Conservation (phyloP, 2,888 invertebrate species). For the Diarsia dahlii region DNA sequence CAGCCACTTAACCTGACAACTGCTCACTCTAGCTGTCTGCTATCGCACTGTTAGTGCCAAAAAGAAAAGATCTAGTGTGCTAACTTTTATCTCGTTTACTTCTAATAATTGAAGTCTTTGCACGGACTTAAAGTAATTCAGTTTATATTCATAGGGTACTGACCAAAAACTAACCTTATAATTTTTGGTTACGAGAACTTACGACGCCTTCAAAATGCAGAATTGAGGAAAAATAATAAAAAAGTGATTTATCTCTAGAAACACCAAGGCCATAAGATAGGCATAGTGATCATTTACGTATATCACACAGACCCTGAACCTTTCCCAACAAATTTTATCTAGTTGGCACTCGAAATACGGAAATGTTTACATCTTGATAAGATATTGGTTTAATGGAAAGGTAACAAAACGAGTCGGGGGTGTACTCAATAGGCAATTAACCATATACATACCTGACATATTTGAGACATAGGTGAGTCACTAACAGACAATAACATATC, state of each 20-base stretch:
- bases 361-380: conserved; percentile 37
- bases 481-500: neutral
- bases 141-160: neutral
- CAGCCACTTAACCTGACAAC: conserved; percentile 25
- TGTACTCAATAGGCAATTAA: conserved; percentile 36
- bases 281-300: neutral
- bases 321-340: conserved; percentile 33
- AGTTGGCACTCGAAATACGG: neutral
- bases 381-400: conserved; percentile 37
- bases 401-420: conserved; percentile 18
- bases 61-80: conserved; percentile 3
- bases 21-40: conserved; percentile 1
- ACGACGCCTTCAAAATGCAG: neutral
- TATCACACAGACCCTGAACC: conserved; percentile 8
- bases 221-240: neutral
- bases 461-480: conserved; percentile 18
- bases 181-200: neutral
- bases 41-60: conserved; percentile 2
- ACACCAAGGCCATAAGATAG: neutral
- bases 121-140: too few species aligned
- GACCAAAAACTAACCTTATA: neutral
- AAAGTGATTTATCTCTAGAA: neutral
- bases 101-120: neutral
- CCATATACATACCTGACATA: neutral
- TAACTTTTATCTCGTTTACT: conserved; percentile 16